Conservation (phyloP, 2,113 vertebrate species). For the Cygnus buccinator region DNA sequence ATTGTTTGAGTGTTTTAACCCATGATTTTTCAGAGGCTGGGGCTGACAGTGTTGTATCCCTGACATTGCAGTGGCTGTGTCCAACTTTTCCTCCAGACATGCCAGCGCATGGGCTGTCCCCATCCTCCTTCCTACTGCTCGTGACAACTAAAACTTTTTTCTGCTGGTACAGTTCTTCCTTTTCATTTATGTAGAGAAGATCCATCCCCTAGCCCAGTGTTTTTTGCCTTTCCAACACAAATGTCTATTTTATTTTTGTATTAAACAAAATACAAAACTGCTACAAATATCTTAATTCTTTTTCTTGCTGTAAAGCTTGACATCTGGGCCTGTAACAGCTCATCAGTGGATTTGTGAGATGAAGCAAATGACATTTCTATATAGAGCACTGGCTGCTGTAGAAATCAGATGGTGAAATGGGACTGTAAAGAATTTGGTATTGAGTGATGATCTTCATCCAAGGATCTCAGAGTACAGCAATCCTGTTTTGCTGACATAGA, state of each 20-base stretch:
- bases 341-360: constrained; percentile 61
- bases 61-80: background rate
- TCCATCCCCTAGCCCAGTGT: background rate
- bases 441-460: constrained; percentile 50
- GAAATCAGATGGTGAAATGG: constrained; percentile 61
- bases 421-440: constrained; percentile 40
- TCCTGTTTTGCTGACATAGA: constrained; percentile 22
- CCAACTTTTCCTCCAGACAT: background rate
- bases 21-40: background rate
- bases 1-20: background rate
- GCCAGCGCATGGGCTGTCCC: background rate
- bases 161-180: background rate
- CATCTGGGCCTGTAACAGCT: constrained; percentile 65
- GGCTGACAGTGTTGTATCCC: background rate
- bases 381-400: constrained; percentile 38
- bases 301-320: constrained; percentile 7
- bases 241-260: background rate
- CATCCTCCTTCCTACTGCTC: background rate
- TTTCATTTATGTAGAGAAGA: background rate
- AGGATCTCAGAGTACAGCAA: background rate
- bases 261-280: background rate
- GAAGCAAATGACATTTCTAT: constrained; percentile 59
- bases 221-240: background rate
- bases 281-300: constrained; percentile 2
- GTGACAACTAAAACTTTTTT: background rate